Evolutionary conservation across 2,113 vertebrate genomes (phyloP), one percentile per base, ranked within the genome.

Genomic region (Panthera tigris): DNA sequence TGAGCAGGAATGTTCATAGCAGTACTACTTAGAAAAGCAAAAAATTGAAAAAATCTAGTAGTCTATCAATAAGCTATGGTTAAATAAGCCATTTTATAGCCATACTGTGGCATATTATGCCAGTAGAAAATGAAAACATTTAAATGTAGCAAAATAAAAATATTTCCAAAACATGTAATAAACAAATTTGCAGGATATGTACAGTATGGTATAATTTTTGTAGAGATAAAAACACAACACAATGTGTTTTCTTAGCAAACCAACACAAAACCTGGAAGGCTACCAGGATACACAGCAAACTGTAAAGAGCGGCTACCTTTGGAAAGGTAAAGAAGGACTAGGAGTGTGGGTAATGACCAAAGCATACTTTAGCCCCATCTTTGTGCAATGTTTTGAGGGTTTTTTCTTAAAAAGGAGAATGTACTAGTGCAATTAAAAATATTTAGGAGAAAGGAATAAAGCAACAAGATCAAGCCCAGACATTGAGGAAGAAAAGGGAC

Each of bases 141-240:
- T 89, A 73, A 57, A 80, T 74, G 57, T 83, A 95, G 63, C 4
- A 1, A 94, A 96, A 89, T 80, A 87, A 86, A 95, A 97, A 78
- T 69, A 61, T 85, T 94, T 85, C 39, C 36, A 86, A 96, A 94
- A 80, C 66, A 96, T 3, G 50, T 31, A 95, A 92, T 81, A 39
- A 89, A 95, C 81, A 85, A 81, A 65, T 1, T 36, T 94, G 57
- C 12, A 81, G 33, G 21, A 55, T 78, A 92, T 71, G 50, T 84
- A 79, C 11, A 93, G 48, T 50, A 93, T 73, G 78, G 45, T 82
- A 95, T 66, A 52, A 25, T 52, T 94, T 83, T 92, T 90, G 41
- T 52, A 86, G 65, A 96, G 89, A 97, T 81, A 81, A 95, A 94
- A 89, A 52, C 84, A 82, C 25, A 89, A 61, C 12, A 86, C 23